phyloP scores from a whole-genome alignment of 2,888 invertebrate genomes.

The Argynnis bischoffii region DNA sequence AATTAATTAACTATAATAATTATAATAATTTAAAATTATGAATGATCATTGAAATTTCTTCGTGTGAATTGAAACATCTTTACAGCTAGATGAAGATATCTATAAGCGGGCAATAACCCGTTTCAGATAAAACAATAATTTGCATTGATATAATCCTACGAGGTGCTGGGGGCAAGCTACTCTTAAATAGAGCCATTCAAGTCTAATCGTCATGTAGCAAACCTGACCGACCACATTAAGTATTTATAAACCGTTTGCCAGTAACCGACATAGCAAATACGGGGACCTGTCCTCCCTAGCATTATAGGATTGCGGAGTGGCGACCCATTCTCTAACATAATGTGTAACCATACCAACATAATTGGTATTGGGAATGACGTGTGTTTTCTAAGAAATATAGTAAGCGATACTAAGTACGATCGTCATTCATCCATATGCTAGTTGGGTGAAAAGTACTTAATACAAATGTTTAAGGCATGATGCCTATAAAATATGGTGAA shows the following conservation, averaged over 20 bases:
- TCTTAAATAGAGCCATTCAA: conserved; percentile 21
- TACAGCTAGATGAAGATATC: conserved; percentile 2
- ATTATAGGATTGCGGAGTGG: not conserved
- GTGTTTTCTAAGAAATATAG: conserved; percentile 12
- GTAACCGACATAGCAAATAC: conserved; percentile 19
- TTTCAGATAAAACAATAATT: conserved; percentile 18
- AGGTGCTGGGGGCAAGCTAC: conserved; percentile 11
- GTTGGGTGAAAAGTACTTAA: too few relatives aligned
- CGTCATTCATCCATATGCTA: not conserved
- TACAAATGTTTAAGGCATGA: too few relatives aligned
- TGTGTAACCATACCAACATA: conserved; percentile 4
- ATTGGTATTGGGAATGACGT: conserved; percentile 12
- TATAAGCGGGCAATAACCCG: conserved; percentile 1
- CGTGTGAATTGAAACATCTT: not conserved
- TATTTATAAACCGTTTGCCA: conserved; percentile 25
- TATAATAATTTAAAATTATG: too few relatives aligned
- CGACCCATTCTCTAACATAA: not conserved
- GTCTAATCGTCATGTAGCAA: not conserved
- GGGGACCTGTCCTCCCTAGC: conserved; percentile 2
- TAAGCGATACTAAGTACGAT: not conserved
- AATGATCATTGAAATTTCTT: too few relatives aligned
- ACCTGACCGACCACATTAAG: conserved; percentile 11
- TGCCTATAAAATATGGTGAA: too few relatives aligned
- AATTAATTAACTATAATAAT: too few relatives aligned
- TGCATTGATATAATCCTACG: conserved; percentile 16